Conservation (phyloP, 2,113 vertebrate species). For the Ranitomeya imitator region DNA sequence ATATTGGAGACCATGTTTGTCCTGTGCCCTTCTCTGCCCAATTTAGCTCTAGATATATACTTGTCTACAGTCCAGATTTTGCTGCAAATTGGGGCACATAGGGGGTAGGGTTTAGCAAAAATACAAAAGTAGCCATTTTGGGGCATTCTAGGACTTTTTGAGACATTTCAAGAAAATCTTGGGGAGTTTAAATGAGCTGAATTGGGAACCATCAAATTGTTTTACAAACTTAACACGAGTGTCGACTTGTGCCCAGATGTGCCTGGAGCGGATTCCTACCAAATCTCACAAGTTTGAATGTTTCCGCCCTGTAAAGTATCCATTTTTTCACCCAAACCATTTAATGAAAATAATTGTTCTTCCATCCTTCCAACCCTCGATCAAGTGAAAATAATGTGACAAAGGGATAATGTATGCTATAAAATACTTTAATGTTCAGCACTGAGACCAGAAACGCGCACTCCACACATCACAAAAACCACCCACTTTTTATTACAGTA, state of each 20-base stretch:
- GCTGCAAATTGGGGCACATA: no score
- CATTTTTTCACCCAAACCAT: neutral
- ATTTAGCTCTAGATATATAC: no score
- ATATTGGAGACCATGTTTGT: no score
- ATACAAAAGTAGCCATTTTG: no score
- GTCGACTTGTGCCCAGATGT: neutral
- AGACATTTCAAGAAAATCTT: no score
- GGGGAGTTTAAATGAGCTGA: no score
- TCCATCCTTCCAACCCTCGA: neutral
- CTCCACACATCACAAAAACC: slow-evolving; percentile 17
- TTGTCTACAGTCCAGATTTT: no score
- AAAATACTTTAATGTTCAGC: slow-evolving; percentile 19
- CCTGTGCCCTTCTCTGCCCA: no score
- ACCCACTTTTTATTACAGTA: neutral
- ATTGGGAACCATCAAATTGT: no score
- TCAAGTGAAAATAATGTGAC: neutral
- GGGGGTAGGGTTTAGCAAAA: no score
- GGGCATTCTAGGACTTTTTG: no score
- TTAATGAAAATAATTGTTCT: slow-evolving; percentile 4
- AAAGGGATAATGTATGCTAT: neutral
- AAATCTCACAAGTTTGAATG: neutral
- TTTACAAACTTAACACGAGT: neutral
- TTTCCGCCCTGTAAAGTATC: neutral
- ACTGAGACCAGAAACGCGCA: slow-evolving; percentile 10
- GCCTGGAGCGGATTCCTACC: neutral